Evolutionary conservation across 1,140 invertebrate species (phyloP), one percentile per base, ranked within the genome.

Genomic region (Macrostomum lignano): DNA sequence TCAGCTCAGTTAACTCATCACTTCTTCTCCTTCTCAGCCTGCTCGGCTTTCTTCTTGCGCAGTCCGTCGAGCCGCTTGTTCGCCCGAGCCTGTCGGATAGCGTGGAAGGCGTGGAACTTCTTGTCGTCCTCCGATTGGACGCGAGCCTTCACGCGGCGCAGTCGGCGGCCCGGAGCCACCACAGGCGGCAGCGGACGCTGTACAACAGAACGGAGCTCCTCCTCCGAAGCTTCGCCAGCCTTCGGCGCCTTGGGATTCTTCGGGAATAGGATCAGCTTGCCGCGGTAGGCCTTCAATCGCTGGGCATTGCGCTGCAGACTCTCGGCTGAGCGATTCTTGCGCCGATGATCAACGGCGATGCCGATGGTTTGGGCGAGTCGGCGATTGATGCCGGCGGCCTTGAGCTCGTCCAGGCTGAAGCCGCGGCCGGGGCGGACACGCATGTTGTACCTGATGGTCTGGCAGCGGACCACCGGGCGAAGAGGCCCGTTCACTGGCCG

Each of bases 371-470:
- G 67, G 9, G 86, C 88, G 52, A 76, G 75, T 38, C 64, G 65
- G 42, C 70, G 68, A 51, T 71, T 72, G 19, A 91, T 53, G 32
- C 73, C 74, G 46, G 75, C 72, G 41, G 72, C 68, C 65, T 81
- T 86, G 24, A 96, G 61, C 64, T 98, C 91, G 43, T 81, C 72
- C 2, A 94, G 52, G 35, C 82, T 81, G 56, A 98, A 98, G 37
- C 91, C 91, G 51, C 79, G 71, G 26, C 88, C 91, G 41, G 75
- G 66, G 38, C 88, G 69, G 37, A 84, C 62, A 60, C 78, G 86
- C 4, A 69, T 74, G 45, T 63, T 58, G 45, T 60, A 58, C 37
- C 79, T 69, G 36, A 82, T 66, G 25, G 79, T 76, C 29, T 82
- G 84, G 51, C 88, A 96, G 40, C 78, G 67, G 7, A 96, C 82